Evolutionary conservation across 2,888 invertebrate species (phyloP), one percentile per base, ranked within the genome.

Genomic region (Empis stercorea): DNA sequence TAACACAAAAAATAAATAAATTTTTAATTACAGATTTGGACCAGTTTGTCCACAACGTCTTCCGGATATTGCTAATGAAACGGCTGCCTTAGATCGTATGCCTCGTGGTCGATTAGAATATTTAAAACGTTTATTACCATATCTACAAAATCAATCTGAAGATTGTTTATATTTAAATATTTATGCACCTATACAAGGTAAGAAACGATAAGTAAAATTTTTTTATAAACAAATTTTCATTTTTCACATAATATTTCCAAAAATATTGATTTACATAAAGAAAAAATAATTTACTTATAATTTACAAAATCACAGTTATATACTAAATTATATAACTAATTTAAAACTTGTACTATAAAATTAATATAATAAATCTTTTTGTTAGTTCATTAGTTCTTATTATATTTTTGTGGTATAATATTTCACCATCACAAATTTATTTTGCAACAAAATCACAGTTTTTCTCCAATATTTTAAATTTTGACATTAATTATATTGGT

Each of bases 121-220:
- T 65, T 75, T 96, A 60, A 86, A 83, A 68, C 78, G 92, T 60
- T 76, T 96, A 68, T 71, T 89, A 59, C 91, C 92, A 38, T 84
- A 87, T 66, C 76, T 96, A 57, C 80, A 80, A 57, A 86, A 93
- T 66, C 94, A 96, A 73, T 89, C 86, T 56, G 97, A 97, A 74
- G 95, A 97, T 73, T 97, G 97, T 65, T 79, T 97, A 52, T 94
- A 92, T 69, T 78, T 97, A 65, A 97, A 97, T 71, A 85, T 97
- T 63, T 97, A 94, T 74, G 89, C 92, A 23, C 96, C 96, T 46
- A 87, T 87, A 59, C 86, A 87, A 84, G 92, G 94, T 94, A 75
- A 78, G 80, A 73, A 54, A 44, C n/a, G n/a, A 41, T 43, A 47
- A n/a, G 30, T 20, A 20, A 20, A 20, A n/a, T n/a, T n/a, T 20